phyloP scores from a whole-genome alignment of 2,113 vertebrate species.

The Chitala chitala region DNA sequence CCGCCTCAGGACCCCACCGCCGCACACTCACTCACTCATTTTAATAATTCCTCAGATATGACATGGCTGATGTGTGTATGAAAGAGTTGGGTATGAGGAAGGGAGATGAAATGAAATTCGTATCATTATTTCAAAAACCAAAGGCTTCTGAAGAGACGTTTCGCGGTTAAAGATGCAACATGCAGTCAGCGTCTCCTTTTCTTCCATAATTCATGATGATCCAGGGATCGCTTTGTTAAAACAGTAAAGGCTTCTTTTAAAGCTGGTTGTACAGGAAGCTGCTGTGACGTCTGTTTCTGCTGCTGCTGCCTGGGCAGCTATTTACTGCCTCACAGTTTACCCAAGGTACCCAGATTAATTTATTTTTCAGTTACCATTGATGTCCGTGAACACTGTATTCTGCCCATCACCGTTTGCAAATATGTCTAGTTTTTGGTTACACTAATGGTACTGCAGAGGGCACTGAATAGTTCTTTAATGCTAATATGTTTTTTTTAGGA shows the following conservation, averaged over 20 bases:
- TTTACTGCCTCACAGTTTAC: neutral
- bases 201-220: constrained; percentile 64
- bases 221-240: constrained; percentile 40
- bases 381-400: neutral
- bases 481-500: neutral
- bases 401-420: neutral
- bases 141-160: constrained; percentile 68
- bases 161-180: constrained; percentile 70
- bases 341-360: constrained; percentile 8
- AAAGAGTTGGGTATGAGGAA: constrained; percentile 62
- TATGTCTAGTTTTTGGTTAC: neutral
- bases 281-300: constrained; percentile 41
- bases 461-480: too few relatives aligned
- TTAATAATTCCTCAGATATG: constrained; percentile 83
- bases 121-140: constrained; percentile 81
- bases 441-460: neutral
- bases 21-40: constrained; percentile 69
- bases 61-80: constrained; percentile 79
- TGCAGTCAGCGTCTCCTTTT: constrained; percentile 66
- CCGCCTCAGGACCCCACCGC: constrained; percentile 70
- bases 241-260: constrained; percentile 42
- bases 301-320: constrained; percentile 36
- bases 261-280: neutral
- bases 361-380: neutral
- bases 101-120: constrained; percentile 82